Percentiles rank a stretch among this genome's conserved stretches.
These are phyloP conservation scores for Ganaspis brasiliensis DNA, from an alignment of 2,888 invertebrate genomes.

Conservation along the genomic window DNA sequence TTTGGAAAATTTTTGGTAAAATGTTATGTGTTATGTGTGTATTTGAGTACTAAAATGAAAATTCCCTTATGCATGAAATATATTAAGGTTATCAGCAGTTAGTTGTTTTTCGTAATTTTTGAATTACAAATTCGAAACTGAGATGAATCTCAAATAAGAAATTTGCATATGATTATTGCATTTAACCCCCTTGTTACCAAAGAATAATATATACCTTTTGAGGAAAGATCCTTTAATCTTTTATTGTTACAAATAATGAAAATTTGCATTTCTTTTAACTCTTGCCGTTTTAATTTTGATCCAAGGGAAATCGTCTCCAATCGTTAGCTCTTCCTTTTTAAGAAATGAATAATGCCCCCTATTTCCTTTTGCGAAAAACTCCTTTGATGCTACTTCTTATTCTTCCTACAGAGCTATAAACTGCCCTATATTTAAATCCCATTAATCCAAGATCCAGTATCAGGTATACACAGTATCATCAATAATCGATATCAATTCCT, in stretches of 20 bases:
- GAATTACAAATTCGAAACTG: too few species aligned
- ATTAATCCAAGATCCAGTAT: constrained; percentile 27
- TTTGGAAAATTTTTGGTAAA: too few species aligned
- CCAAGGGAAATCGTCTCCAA: background rate
- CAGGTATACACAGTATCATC: constrained; percentile 6
- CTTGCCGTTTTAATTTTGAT: background rate
- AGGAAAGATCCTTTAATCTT: background rate
- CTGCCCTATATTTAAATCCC: constrained; percentile 24
- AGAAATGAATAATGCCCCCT: constrained; percentile 26
- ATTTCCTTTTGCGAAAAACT: constrained; percentile 4
- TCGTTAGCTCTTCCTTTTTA: constrained; percentile 2
- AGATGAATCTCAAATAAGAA: too few species aligned
- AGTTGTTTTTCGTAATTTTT: too few species aligned
- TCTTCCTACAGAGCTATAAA: background rate
- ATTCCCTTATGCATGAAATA: too few species aligned
- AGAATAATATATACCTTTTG: background rate
- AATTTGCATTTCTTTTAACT: constrained; percentile 6
- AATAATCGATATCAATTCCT: constrained; percentile 21
- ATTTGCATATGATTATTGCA: too few species aligned
- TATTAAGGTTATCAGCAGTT: too few species aligned
- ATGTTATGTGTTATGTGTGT: too few species aligned
- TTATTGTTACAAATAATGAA: background rate
- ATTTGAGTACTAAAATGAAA: too few species aligned
- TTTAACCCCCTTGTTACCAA: too few species aligned
- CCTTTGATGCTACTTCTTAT: constrained; percentile 2